Base-by-base conservation (phyloP, 2,113 vertebrate species). In the Tretioscincus oriximinensis region DNA sequence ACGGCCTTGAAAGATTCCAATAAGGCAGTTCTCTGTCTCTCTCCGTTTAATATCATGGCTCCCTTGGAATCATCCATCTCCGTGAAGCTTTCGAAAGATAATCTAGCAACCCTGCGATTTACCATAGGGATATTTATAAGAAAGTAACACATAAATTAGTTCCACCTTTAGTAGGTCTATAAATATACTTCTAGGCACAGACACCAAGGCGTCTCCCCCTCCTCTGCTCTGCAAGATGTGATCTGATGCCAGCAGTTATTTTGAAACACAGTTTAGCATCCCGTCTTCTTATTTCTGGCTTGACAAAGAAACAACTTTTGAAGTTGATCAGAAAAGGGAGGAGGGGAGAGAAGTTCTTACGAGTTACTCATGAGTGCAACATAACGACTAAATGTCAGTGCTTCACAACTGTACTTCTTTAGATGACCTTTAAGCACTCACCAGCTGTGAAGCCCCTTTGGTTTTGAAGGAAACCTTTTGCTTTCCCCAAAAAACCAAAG, bases 61-160 rank as follows among this genome's bases (percentile, higher is more conserved):
- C n/a, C 84, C 67, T 60, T 85, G 61, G 77, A 83, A 7, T 2
- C 73, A 85, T 87, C 6, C 21, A 69, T 77, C 65, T 86, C 41
- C 69, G 31, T 58, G 5, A 86, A 29, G 10, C n/a, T 70, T 26
- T 80, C 11, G 49, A 79, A 85, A 77, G 83, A 31, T 82, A 74
- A 83, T 83, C 88, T 86, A 88, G 8, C 73, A 80, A 20, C 29
- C 81, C 49, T 51, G 49, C 22, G 35, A 35, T 12, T 67, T 65
- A 84, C 45, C 64, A 51, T 26, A 80, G 63, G 7, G 51, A 35
- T 86, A 88, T 87, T 79, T 87, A 86, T 82, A 78, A 88, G 49
- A 1, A 73, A 77, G 58, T n/a, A 69, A 26, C 76, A 84, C 11
- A 73, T 81, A 73, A 89, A 75, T 86, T 87, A 74, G 60, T 87